These are phyloP conservation scores for Plagodis dolabraria DNA, from an alignment of 2,888 invertebrate genomes.

Conservation along the genomic window DNA sequence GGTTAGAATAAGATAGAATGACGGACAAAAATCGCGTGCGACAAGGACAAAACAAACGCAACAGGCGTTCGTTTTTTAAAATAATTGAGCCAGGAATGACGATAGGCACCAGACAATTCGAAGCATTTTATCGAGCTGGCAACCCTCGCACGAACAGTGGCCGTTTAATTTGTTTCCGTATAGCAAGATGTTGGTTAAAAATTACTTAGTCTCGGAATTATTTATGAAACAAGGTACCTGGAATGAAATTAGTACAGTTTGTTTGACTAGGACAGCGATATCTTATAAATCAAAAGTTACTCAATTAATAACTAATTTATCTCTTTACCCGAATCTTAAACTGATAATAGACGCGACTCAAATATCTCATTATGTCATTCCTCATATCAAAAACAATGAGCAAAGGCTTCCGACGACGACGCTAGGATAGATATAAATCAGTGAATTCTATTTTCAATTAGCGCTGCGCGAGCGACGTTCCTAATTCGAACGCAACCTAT, in stretches of 20 bases:
- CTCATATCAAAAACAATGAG: slow-evolving; percentile 57
- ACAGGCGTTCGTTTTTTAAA: slow-evolving; percentile 76
- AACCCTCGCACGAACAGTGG: slow-evolving; percentile 74
- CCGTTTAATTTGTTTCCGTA: slow-evolving; percentile 72
- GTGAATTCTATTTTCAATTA: slow-evolving; percentile 77
- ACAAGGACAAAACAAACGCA: slow-evolving; percentile 65
- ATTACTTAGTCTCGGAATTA: slow-evolving; percentile 14
- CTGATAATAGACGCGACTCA: slow-evolving; percentile 12
- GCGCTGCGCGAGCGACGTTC: slow-evolving; percentile 68
- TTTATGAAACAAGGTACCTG: background rate
- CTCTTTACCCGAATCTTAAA: too few relatives aligned
- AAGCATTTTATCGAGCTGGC: slow-evolving; percentile 77
- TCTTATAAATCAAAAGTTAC: too few relatives aligned
- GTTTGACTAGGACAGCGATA: slow-evolving; percentile 1
- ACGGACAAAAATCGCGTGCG: slow-evolving; percentile 56
- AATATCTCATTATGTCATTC: slow-evolving; percentile 45
- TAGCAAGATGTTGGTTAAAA: slow-evolving; percentile 40
- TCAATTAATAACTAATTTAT: too few relatives aligned
- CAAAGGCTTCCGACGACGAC: slow-evolving; percentile 57
- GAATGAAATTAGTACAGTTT: slow-evolving; percentile 6
- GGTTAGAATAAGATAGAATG: slow-evolving; percentile 57
- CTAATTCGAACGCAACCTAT: slow-evolving; percentile 79
- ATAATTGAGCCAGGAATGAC: slow-evolving; percentile 82
- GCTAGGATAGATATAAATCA: slow-evolving; percentile 62
- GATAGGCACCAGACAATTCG: slow-evolving; percentile 78